Evolutionary conservation across 1,140 invertebrate species (phyloP), one percentile per base, ranked within the genome.

Genomic region (Antheraea pernyi): DNA sequence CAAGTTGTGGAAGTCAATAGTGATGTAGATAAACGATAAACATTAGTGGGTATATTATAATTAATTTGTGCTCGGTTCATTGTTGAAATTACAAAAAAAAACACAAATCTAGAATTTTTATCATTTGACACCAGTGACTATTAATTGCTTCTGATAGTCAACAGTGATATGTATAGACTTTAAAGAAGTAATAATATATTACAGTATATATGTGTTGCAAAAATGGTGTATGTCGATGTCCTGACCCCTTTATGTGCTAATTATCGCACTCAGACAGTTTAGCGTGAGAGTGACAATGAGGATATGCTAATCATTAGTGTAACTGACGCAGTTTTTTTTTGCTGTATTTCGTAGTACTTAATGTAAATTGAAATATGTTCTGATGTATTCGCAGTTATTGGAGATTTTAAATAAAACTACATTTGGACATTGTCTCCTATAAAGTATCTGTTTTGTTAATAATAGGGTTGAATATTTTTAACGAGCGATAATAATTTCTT

Each of bases 261-360:
- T 91, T 89, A 88, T 80, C 85, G 71, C 80, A 62, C n/a, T 62
- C 60, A 63, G 67, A 65, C 62, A 81, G 69, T 84, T 91, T 91
- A 91, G 83, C 87, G 79, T 39, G 64, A 61, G 59, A 71, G 82
- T 86, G 89, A 80, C 83, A 89, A 89, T 84, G 80, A 84, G 79
- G 78, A 84, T 85, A 72, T 79, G 85, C 84, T 88, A 85, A 86
- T 86, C 69, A 76, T 60, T 53, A 59, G 18, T 60, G 66, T 62
- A 70, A 67, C 46, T 53, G 68, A 71, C 67, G 42, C 63, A 13
- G 76, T 79, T 79, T 75, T 71, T 84, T 82, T 81, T 76, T 77
- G 63, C 69, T 62, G 59, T 76, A 71, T 81, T 74, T 73, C 37
- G 11, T 53, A 53, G 11, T 77, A 74, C 67, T 36, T 73, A 80